Conservation (phyloP, 2,888 invertebrate species). For the Lasius fuliginosus region DNA sequence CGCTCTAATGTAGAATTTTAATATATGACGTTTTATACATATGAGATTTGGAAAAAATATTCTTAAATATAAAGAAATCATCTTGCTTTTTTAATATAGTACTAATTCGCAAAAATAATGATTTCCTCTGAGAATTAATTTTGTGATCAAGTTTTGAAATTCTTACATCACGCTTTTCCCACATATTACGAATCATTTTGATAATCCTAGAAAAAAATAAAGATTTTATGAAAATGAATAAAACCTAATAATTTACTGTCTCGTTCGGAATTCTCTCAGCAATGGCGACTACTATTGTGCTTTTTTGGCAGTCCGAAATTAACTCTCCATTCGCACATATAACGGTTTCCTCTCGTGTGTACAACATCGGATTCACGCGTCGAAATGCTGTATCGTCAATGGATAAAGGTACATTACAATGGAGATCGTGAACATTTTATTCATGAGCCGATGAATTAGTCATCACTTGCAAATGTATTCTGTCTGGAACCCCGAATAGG, state of each 20-base stretch:
- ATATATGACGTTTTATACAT: neutral
- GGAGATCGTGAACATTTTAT: slow-evolving; percentile 77
- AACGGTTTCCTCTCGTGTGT: slow-evolving; percentile 60
- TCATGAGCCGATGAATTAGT: slow-evolving; percentile 78
- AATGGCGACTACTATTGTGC: slow-evolving; percentile 29
- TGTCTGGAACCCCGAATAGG: slow-evolving; percentile 72
- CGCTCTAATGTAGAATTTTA: neutral
- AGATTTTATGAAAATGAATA: slow-evolving; percentile 44
- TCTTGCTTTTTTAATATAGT: neutral
- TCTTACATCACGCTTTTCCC: neutral
- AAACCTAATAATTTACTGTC: slow-evolving; percentile 45
- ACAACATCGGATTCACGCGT: slow-evolving; percentile 65
- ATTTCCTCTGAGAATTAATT: neutral
- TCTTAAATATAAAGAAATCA: neutral
- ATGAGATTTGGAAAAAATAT: neutral
- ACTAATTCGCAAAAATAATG: neutral
- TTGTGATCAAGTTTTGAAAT: neutral
- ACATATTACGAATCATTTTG: neutral
- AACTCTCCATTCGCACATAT: slow-evolving; percentile 67
- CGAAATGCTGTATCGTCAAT: slow-evolving; percentile 64
- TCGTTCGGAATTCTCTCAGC: slow-evolving; percentile 57
- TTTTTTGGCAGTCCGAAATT: slow-evolving; percentile 64
- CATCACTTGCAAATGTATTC: slow-evolving; percentile 74
- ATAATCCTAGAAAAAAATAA: neutral
- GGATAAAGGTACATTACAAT: slow-evolving; percentile 70